Evolutionary conservation across 2,113 vertebrate genomes (phyloP).

Genomic region (Ardeotis arabs): DNA sequence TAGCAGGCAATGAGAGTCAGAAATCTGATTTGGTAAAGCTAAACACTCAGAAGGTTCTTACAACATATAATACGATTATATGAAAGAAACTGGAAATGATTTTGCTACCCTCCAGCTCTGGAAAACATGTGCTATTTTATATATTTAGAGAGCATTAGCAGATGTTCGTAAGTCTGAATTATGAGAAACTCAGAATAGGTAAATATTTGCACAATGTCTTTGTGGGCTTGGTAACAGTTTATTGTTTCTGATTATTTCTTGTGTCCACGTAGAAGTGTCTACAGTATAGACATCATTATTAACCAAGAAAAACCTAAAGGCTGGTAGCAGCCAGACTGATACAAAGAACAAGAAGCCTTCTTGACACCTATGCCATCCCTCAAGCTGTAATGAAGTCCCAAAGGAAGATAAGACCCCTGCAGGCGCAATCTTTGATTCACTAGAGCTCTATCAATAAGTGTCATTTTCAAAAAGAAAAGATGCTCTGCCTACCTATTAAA

Average conservation of each 20-base stretch:
- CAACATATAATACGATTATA: neutral
- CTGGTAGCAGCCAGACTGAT: neutral
- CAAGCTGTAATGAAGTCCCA: conserved; percentile 36
- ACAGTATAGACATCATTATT: neutral
- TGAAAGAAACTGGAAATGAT: neutral
- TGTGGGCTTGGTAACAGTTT: neutral
- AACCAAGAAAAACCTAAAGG: neutral
- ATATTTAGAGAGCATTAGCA: neutral
- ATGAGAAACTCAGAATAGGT: neutral
- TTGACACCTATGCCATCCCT: neutral
- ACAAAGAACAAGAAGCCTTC: neutral
- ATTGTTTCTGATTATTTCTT: neutral
- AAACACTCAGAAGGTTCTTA: neutral
- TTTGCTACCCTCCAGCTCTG: neutral
- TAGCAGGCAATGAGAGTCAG: neutral
- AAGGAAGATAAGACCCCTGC: neutral
- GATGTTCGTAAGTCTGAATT: neutral
- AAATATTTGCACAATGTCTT: neutral
- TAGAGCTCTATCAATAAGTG: neutral
- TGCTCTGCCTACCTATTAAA: neutral
- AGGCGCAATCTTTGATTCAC: neutral
- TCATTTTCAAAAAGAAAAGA: neutral
- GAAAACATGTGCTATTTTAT: neutral
- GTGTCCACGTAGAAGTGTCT: neutral
- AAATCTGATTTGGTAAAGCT: neutral